phyloP scores from a whole-genome alignment of 2,113 vertebrate species.

The Mustela lutreola region DNA sequence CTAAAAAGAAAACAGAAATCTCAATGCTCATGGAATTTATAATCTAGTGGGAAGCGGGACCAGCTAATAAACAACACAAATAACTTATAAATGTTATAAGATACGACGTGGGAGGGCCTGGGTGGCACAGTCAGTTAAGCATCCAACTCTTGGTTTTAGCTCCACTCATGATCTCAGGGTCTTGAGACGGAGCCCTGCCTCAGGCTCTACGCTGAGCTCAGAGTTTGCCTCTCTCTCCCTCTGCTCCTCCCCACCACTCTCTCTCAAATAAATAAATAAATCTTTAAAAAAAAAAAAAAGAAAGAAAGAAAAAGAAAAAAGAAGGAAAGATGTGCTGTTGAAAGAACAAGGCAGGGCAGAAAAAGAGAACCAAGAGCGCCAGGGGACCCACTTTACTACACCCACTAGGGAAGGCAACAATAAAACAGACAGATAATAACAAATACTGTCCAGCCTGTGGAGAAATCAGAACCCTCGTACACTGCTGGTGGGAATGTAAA shows the following conservation, averaged over 20 bases:
- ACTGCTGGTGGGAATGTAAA: not conserved
- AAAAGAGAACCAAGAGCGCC: not conserved
- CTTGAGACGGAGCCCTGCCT: not conserved
- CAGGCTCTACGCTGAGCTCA: not conserved
- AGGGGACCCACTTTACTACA: not conserved
- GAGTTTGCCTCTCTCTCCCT: not conserved
- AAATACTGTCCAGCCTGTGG: not conserved
- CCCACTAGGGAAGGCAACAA: not conserved
- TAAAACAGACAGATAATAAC: not conserved
- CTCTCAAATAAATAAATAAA: not conserved
- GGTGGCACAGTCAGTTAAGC: not conserved
- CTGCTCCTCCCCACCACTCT: not conserved
- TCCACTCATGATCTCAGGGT: not conserved
- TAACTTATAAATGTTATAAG: not conserved
- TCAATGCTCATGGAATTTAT: not conserved
- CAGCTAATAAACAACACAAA: slow-evolving; percentile 30
- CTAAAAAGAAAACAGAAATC: slow-evolving; percentile 6
- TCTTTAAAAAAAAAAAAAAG: not conserved
- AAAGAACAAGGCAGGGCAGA: not conserved
- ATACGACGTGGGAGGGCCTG: not conserved
- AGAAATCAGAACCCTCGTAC: not conserved
- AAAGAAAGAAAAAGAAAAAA: not conserved
- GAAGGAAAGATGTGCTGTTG: not conserved
- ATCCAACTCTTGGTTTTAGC: not conserved
- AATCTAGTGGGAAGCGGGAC: not conserved